Conservation (phyloP, 2,113 vertebrate genomes). For the Mionectes macconnelli region DNA sequence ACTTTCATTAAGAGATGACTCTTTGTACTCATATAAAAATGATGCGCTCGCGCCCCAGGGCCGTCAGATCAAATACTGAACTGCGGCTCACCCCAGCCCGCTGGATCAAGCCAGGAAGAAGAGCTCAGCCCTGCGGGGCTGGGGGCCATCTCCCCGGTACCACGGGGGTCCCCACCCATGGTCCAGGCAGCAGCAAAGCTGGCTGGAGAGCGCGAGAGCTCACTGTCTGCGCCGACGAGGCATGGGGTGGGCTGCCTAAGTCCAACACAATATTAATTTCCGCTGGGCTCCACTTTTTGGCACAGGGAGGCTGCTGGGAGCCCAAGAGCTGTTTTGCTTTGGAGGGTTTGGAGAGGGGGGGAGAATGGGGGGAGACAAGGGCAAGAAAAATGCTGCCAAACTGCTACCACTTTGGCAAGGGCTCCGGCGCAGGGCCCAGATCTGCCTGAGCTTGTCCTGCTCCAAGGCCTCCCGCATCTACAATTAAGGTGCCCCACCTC, state of each 20-base stretch:
- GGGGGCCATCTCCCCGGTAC: not conserved
- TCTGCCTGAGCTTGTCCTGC: slow-evolving; percentile 67
- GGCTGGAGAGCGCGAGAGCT: accelerated
- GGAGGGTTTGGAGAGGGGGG: not conserved
- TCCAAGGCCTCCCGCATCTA: slow-evolving; percentile 52
- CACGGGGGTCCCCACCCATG: not conserved
- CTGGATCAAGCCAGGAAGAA: slow-evolving; percentile 14
- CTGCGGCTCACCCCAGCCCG: slow-evolving; percentile 47
- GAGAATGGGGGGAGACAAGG: slow-evolving; percentile 3
- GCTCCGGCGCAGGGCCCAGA: slow-evolving; percentile 36
- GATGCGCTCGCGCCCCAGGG: slow-evolving; percentile 7
- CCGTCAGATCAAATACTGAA: slow-evolving; percentile 65
- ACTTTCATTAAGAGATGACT: slow-evolving; percentile 57
- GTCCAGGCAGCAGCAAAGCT: accelerated
- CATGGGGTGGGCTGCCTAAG: slow-evolving; percentile 27
- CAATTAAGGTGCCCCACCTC: slow-evolving; percentile 59
- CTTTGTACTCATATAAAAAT: slow-evolving; percentile 56
- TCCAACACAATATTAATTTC: slow-evolving; percentile 31
- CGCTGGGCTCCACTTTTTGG: slow-evolving; percentile 34
- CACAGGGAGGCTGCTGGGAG: not conserved
- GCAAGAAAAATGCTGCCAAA: slow-evolving; percentile 71
- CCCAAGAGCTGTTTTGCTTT: slow-evolving; percentile 52
- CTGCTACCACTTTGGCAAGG: slow-evolving; percentile 61
- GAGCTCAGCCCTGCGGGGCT: not conserved
- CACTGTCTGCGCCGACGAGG: not conserved